phyloP scores from a whole-genome alignment of 2,888 invertebrate species.

The Vannuccia rotundouncinata region DNA sequence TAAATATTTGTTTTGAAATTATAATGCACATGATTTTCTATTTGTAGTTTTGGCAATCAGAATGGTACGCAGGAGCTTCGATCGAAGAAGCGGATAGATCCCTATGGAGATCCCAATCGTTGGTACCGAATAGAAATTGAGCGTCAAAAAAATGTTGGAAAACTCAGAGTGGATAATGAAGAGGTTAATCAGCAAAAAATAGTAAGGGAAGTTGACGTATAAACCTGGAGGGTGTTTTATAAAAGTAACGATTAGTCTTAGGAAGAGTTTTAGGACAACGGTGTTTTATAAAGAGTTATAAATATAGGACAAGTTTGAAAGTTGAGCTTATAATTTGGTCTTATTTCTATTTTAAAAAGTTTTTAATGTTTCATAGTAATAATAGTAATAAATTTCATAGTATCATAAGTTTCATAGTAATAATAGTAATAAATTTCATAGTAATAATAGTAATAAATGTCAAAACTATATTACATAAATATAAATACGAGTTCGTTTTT shows the following conservation, averaged over 20 bases:
- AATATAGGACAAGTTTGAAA: neutral
- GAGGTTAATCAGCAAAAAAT: neutral
- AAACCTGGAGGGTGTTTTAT: neutral
- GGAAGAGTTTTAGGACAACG: neutral
- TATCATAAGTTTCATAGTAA: neutral
- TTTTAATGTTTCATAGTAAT: neutral
- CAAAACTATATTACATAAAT: slow-evolving; percentile 10
- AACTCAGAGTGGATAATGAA: neutral
- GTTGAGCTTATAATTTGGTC: neutral
- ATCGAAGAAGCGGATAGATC: neutral
- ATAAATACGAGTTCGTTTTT: slow-evolving; percentile 1
- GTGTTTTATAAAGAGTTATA: neutral
- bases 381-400: neutral
- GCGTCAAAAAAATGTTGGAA: neutral
- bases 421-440: neutral
- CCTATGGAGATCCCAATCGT: neutral
- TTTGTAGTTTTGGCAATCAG: neutral
- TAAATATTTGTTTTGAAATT: neutral
- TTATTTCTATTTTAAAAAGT: neutral
- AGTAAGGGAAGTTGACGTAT: neutral
- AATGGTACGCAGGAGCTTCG: neutral
- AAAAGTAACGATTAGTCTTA: neutral
- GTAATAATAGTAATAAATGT: neutral
- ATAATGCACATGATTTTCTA: neutral
- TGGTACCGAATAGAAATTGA: slow-evolving; percentile 3